Conservation (phyloP, 2,888 invertebrate species). For the Stenichneumon culpator region DNA sequence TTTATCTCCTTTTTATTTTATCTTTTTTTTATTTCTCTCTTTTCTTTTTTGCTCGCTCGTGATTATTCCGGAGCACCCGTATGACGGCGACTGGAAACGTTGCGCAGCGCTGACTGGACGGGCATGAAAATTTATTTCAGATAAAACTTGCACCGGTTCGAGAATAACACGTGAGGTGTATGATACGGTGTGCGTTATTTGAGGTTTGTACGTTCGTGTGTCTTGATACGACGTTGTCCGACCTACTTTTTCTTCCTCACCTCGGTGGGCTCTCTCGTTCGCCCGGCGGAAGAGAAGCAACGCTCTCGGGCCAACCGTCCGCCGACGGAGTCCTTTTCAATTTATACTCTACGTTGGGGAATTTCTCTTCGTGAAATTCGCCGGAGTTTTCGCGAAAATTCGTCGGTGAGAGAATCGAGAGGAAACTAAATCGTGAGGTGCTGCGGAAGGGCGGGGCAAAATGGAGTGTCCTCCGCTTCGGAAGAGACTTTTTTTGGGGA, state of each 20-base stretch:
- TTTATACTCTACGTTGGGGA: constrained; percentile 40
- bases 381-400: constrained; percentile 46
- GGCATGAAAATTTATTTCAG: constrained; percentile 42
- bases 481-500: no score
- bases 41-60: neutral
- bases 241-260: constrained; percentile 81
- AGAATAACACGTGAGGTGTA: constrained; percentile 9
- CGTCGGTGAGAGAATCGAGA: neutral
- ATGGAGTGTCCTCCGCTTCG: neutral
- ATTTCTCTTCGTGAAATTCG: constrained; percentile 78
- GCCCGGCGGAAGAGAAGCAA: neutral
- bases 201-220: constrained; percentile 11
- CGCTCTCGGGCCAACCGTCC: neutral
- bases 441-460: neutral
- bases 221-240: constrained; percentile 72
- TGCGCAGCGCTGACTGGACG: constrained; percentile 31
- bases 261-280: constrained; percentile 56
- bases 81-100: constrained; percentile 37
- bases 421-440: constrained; percentile 25
- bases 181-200: neutral
- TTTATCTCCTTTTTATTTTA: neutral
- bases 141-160: constrained; percentile 54
- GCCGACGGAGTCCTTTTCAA: neutral
- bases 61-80: constrained; percentile 41
- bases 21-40: neutral